Base-by-base conservation (phyloP, 2,888 invertebrate species). In the Nomada fucata region DNA sequence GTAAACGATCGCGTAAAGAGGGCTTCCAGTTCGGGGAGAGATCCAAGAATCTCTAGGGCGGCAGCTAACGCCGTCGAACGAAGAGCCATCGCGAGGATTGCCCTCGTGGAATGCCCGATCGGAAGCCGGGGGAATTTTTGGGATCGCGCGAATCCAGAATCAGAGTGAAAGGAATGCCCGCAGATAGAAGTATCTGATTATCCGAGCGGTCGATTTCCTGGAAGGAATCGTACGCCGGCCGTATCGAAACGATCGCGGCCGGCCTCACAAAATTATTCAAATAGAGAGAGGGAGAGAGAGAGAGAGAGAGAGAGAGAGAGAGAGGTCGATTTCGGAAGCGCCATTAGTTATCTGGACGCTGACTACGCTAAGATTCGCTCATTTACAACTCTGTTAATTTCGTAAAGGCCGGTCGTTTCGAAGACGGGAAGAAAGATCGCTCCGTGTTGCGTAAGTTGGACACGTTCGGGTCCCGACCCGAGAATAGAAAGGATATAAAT, bases 341-440 rank as follows among this genome's bases (percentile, higher is more conserved):
- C 79, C 86, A 85, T 89, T 86, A 87, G 86, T 85, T 86, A 86
- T 83, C 80, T 69, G 83, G 78, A 69, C 82, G 79, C 84, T 85
- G 82, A 69, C 63, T 61, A 78, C 75, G 61, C 76, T 71, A 18
- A 10, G 36, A 29, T 59, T 69, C 10, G 84, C 82, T 88, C 90
- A 86, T 91, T 90, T 87, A 88, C 86, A 85, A 87, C 84, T 87
- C 80, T 85, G 89, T 90, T 87, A 89, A 89, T 90, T 90, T 89
- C 87, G 87, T 88, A 82, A 84, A 85, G 82, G 70, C 50, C 57
- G 61, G 68, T 76, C 69, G 76, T 76, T 47, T 67, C 68, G 61
- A 55, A 73, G 36, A 1, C 9, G 0, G 18, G 0, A 73, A 53
- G 53, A 50, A 63, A 65, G 86, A 80, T 77, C 15, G 77, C 82